Evolutionary conservation across 2,888 invertebrate genomes (phyloP).

Genomic region (Euzetes globulus): DNA sequence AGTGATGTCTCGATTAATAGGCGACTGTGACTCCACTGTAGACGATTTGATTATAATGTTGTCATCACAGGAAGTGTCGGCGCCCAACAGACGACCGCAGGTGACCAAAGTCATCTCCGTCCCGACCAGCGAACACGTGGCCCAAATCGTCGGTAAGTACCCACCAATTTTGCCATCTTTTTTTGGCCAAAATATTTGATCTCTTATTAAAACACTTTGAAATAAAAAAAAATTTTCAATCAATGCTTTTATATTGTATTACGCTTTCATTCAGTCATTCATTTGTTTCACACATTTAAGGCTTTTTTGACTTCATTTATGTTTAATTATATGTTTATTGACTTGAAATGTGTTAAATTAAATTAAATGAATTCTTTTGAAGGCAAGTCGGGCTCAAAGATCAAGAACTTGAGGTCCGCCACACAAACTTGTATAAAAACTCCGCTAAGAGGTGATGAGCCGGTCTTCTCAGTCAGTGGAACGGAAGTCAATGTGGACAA

Average conservation of each 20-base stretch:
- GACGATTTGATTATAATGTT: background rate
- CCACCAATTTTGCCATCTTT: too few relatives aligned
- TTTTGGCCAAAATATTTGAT: too few relatives aligned
- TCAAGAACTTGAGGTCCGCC: background rate
- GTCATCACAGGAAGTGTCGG: background rate
- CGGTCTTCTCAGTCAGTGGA: background rate
- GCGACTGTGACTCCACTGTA: background rate
- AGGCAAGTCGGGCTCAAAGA: slow-evolving; percentile 11
- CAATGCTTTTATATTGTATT: too few relatives aligned
- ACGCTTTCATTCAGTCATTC: background rate
- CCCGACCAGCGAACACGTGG: slow-evolving; percentile 19
- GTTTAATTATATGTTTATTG: background rate
- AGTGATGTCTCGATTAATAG: background rate
- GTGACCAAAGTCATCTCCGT: background rate
- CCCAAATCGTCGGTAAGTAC: slow-evolving; percentile 21
- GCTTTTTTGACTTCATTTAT: background rate
- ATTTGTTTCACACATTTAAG: background rate
- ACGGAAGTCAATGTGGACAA: background rate
- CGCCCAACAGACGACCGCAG: background rate
- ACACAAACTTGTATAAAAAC: slow-evolving; percentile 4
- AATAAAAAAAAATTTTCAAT: background rate
- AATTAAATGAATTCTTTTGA: background rate
- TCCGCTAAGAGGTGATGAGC: background rate
- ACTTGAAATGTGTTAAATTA: background rate
- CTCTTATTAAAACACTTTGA: too few relatives aligned